Conservation (phyloP, 1,140 invertebrate genomes). For the Temnothorax longispinosus region DNA sequence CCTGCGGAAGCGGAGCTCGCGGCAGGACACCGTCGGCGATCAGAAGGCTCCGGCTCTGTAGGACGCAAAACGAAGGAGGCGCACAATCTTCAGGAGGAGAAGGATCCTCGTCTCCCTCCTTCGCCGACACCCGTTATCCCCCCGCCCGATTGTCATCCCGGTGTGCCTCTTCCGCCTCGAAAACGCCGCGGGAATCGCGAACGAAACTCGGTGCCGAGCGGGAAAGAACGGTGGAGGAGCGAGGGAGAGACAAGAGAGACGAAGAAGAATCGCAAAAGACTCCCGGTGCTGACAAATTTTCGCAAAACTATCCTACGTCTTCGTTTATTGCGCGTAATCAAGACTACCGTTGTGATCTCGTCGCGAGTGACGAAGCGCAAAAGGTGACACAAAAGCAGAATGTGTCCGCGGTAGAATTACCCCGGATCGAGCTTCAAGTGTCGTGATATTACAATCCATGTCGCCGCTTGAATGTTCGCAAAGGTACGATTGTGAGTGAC, state of each 20-base stretch:
- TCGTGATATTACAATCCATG: slow-evolving; percentile 62
- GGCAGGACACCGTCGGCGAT: slow-evolving; percentile 74
- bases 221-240: neutral
- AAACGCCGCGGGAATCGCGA: slow-evolving; percentile 33
- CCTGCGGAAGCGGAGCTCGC: slow-evolving; percentile 78
- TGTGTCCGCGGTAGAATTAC: slow-evolving; percentile 28
- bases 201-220: slow-evolving; percentile 1
- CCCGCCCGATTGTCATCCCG: slow-evolving; percentile 44
- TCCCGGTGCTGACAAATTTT: neutral
- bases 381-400: neutral
- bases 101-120: slow-evolving; percentile 61
- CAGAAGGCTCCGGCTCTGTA: slow-evolving; percentile 75
- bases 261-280: neutral
- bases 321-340: slow-evolving; percentile 1
- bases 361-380: slow-evolving; percentile 49
- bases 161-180: slow-evolving; percentile 17
- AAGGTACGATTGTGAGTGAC: slow-evolving; percentile 62
- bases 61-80: slow-evolving; percentile 54
- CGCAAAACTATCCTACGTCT: neutral
- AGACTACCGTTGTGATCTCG: slow-evolving; percentile 41
- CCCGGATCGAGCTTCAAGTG: slow-evolving; percentile 45
- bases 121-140: slow-evolving; percentile 40
- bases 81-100: slow-evolving; percentile 51
- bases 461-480: slow-evolving; percentile 36
- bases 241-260: neutral